Evolutionary conservation across 2,797 vertebrate species (phyloP).

Genomic region (Sebastes vulpes): DNA sequence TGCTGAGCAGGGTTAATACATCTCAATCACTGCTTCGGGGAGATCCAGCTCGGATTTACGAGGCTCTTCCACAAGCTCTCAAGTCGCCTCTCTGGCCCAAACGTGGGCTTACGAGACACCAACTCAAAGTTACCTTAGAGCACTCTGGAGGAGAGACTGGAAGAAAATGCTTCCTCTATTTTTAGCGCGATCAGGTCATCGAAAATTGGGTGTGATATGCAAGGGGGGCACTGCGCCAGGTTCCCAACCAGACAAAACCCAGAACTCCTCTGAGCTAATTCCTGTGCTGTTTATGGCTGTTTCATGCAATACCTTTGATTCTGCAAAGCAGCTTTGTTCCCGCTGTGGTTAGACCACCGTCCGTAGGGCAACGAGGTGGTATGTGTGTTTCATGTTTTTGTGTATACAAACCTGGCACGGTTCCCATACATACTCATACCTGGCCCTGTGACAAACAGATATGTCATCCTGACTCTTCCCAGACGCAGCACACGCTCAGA

Average conservation of each 20-base stretch:
- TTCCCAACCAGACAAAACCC: not conserved
- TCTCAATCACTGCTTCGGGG: constrained; percentile 57
- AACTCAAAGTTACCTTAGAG: constrained; percentile 31
- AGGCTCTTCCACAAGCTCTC: constrained; percentile 55
- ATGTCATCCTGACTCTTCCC: constrained; percentile 71
- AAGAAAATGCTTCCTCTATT: constrained; percentile 5
- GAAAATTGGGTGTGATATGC: not conserved
- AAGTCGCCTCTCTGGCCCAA: constrained; percentile 32
- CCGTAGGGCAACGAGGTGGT: not conserved
- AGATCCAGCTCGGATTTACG: constrained; percentile 68
- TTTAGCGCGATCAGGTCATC: constrained; percentile 9
- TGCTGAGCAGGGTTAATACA: constrained; percentile 61
- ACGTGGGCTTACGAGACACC: constrained; percentile 43
- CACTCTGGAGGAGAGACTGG: not conserved
- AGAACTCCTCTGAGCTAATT: not conserved
- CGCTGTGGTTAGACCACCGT: constrained; percentile 21
- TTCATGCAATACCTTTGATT: constrained; percentile 4
- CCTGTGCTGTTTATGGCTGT: not conserved
- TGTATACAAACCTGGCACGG: constrained; percentile 16
- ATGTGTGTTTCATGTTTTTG: not conserved
- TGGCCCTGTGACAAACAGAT: constrained; percentile 68
- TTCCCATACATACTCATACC: constrained; percentile 41
- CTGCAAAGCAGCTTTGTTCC: constrained; percentile 15
- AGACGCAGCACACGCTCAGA: constrained; percentile 43
- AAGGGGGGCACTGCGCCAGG: not conserved